phyloP scores from a whole-genome alignment of 2,797 vertebrate genomes.

The Lycodopsis pacificus region DNA sequence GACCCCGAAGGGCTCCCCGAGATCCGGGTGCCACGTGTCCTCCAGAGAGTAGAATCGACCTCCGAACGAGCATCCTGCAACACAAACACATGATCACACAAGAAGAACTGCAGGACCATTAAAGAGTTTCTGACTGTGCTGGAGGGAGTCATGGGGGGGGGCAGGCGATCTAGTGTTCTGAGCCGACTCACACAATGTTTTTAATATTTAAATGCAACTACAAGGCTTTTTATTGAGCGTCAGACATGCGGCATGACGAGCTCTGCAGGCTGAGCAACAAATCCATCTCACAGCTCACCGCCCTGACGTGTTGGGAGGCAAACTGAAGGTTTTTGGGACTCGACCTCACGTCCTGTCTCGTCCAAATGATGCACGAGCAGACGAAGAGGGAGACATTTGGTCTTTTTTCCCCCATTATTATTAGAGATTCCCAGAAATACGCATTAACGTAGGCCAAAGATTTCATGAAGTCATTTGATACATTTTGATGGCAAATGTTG shows the following conservation, averaged over 20 bases:
- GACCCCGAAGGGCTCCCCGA: slow-evolving; percentile 95
- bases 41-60: slow-evolving; percentile 91
- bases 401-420: slow-evolving; percentile 46
- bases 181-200: slow-evolving; percentile 2
- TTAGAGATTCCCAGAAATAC: slow-evolving; percentile 36
- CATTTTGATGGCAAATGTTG: background rate
- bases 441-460: background rate
- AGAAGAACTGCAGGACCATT: slow-evolving; percentile 5
- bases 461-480: background rate
- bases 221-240: slow-evolving; percentile 11
- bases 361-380: slow-evolving; percentile 51
- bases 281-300: slow-evolving; percentile 45
- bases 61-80: slow-evolving; percentile 93
- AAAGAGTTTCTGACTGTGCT: background rate
- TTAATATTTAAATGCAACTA: background rate
- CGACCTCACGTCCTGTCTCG: slow-evolving; percentile 49
- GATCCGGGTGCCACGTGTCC: slow-evolving; percentile 96
- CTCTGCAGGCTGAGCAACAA: slow-evolving; percentile 25
- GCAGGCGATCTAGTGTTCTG: background rate
- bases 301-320: slow-evolving; percentile 53
- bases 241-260: slow-evolving; percentile 18
- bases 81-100: slow-evolving; percentile 45
- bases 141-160: background rate
- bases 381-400: slow-evolving; percentile 17
- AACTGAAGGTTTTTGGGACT: slow-evolving; percentile 40